phyloP scores from a whole-genome alignment of 2,797 vertebrate genomes.

The Alectoris magna region DNA sequence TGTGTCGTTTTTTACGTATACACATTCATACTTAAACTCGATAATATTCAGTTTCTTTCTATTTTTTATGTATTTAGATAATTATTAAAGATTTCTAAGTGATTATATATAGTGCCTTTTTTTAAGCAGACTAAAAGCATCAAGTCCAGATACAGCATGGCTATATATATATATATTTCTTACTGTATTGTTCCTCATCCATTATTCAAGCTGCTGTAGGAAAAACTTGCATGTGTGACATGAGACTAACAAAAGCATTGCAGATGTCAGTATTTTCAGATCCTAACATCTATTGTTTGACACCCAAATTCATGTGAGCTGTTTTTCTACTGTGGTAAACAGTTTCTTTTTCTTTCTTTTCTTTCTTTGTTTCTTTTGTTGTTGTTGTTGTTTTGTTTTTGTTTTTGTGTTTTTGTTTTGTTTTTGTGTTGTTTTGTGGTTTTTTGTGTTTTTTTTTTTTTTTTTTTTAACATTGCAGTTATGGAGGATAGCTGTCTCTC shows the following conservation, averaged over 20 bases:
- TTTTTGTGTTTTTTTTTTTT: neutral
- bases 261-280: slow-evolving; percentile 10
- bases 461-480: neutral
- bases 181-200: neutral
- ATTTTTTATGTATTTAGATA: neutral
- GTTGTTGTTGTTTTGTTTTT: too few relatives aligned
- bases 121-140: neutral
- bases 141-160: neutral
- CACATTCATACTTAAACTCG: neutral
- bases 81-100: neutral
- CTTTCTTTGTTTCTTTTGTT: neutral
- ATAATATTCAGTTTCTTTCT: neutral
- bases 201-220: slow-evolving; percentile 17
- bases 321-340: slow-evolving; percentile 34
- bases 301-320: neutral
- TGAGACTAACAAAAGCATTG: neutral
- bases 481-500: slow-evolving; percentile 39
- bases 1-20: neutral
- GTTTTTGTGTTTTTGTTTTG: neutral
- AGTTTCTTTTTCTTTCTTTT: neutral
- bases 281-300: neutral
- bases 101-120: neutral
- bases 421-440: neutral
- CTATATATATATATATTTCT: neutral
- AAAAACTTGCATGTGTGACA: neutral